These are phyloP conservation scores for Chromoteleia sp. DNA, from an alignment of 2,888 invertebrate genomes.

Conservation along the genomic window DNA sequence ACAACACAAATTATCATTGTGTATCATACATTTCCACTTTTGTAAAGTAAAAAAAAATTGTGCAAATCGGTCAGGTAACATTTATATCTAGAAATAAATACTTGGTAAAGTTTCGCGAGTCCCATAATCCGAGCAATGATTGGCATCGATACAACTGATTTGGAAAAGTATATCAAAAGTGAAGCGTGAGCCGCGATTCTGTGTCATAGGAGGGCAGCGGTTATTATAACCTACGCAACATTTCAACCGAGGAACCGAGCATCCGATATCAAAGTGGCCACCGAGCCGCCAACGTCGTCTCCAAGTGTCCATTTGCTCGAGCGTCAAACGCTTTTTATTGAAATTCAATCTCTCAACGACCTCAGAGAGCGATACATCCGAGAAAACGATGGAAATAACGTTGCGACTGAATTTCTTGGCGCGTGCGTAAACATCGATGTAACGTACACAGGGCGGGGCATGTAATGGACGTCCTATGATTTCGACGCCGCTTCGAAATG, in stretches of 20 bases:
- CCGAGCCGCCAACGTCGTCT: conserved; percentile 46
- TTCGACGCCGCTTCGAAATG: conserved; percentile 46
- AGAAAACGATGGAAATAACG: conserved; percentile 61
- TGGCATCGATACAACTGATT: conserved; percentile 6
- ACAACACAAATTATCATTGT: too few relatives aligned
- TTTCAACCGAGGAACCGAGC: conserved; percentile 53
- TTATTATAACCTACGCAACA: conserved; percentile 49
- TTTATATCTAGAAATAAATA: too few relatives aligned
- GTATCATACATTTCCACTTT: too few relatives aligned
- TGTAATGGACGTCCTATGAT: conserved; percentile 68
- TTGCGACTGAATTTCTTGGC: conserved; percentile 55
- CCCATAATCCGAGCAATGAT: not conserved
- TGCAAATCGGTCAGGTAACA: too few relatives aligned
- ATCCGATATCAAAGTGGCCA: conserved; percentile 74
- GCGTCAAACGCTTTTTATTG: conserved; percentile 70
- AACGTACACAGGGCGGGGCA: conserved; percentile 68
- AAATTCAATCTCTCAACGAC: conserved; percentile 63
- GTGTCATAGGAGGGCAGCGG: conserved; percentile 34
- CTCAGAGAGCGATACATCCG: conserved; percentile 58
- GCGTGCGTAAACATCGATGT: conserved; percentile 70
- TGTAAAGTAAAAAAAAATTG: too few relatives aligned
- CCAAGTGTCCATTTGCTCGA: conserved; percentile 63
- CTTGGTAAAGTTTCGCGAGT: too few relatives aligned
- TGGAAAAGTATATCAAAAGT: not conserved
- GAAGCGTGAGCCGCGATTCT: conserved; percentile 24